Base-by-base conservation (phyloP, 2,113 vertebrate genomes). In the Galemys pyrenaicus region DNA sequence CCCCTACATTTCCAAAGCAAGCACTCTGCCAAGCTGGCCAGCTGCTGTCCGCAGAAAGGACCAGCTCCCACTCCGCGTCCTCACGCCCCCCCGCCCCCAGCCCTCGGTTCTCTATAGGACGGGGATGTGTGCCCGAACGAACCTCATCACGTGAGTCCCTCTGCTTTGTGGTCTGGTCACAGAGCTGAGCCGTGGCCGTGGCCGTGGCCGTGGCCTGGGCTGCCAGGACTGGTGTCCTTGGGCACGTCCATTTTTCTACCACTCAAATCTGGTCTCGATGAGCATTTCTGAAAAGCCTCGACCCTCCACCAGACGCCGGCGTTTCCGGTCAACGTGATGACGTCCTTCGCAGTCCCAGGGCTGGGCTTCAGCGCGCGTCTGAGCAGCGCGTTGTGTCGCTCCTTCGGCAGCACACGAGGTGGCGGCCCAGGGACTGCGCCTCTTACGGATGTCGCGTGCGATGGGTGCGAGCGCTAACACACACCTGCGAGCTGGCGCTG, bases 71-170 rank as follows among this genome's bases (percentile, higher is more conserved):
- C 11, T 20, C 30, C 35, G 20, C 35, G 7, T 10, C 67, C 2
- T 13, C 67, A 9, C 16, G 32, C 58, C 39, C 54, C 28, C 32
- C 44, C 73, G 11, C 4, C 4, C 89, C 39, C 68, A 78, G 60
- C 9, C 5, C 28, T 67, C 79, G 41, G 5, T 56, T 60, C 49
- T 58, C 89, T 39, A 54, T 5, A 94, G 87, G 67, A 89, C 75
- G 82, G 83, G 89, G 75, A 67, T 13, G 26, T n/a, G 3, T 60
- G 54, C 56, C 89, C 83, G 78, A 41, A 81, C 92, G 78, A 73
- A 85, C 75, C 71, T 80, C 62, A 6, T 9, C 49, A 95, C 60
- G 84, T 75, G 79, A 93, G 54, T 89, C 56, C 64, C 93, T 89
- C 80, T 80, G 30, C 93, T 91, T 74, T 28, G 24, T 17, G 92